phyloP scores from a whole-genome alignment of 2,113 vertebrate species.

The Paraplagusia blochii region DNA sequence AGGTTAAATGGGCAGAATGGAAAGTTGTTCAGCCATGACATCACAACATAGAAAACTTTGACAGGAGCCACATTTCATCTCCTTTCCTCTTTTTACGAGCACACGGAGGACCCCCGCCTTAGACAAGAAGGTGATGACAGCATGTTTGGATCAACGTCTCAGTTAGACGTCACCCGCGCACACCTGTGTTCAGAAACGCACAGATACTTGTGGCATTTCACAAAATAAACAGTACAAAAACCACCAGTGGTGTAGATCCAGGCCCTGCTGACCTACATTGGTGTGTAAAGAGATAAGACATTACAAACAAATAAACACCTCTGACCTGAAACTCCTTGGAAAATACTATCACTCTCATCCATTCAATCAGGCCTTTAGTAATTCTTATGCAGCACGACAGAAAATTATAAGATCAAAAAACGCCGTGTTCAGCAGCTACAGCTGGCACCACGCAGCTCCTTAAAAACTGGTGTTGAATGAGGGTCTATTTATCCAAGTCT shows the following conservation, averaged over 20 bases:
- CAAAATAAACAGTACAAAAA: conserved; percentile 30
- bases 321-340: background rate
- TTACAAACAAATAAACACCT: background rate
- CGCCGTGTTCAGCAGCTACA: background rate
- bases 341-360: background rate
- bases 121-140: conserved; percentile 26
- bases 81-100: background rate
- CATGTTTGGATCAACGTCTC: conserved; percentile 16
- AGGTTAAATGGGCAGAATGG: too few relatives aligned
- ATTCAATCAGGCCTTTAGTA: background rate
- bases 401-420: background rate
- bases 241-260: conserved; percentile 1
- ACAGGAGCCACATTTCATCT: conserved; percentile 6
- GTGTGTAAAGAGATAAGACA: background rate
- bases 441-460: background rate
- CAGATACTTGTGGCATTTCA: conserved; percentile 45
- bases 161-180: conserved; percentile 17
- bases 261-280: conserved; percentile 42
- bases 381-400: background rate
- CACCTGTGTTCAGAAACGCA: conserved; percentile 28
- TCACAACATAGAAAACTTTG: background rate
- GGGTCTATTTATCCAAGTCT: background rate
- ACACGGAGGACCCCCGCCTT: conserved; percentile 5
- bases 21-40: too few relatives aligned
- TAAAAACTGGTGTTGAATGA: background rate